These are phyloP conservation scores for Malurus leucopterus DNA, from an alignment of 2,797 vertebrate species.

Conservation along the genomic window DNA sequence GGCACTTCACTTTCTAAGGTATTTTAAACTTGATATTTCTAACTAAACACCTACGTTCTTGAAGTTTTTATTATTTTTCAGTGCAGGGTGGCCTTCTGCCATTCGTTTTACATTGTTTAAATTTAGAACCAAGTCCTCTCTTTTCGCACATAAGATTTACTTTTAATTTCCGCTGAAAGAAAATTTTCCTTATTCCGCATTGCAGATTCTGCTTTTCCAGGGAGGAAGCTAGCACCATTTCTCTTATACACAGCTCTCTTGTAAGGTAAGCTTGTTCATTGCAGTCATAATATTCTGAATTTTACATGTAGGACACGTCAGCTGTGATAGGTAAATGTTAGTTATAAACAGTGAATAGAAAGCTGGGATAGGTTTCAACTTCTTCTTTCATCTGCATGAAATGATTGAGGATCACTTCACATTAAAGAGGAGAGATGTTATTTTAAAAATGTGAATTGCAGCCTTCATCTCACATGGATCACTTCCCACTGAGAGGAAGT, in stretches of 20 bases:
- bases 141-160: slow-evolving; percentile 18
- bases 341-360: slow-evolving; percentile 28
- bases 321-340: slow-evolving; percentile 39
- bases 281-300: background rate
- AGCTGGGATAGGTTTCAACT: background rate
- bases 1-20: background rate
- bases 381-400: background rate
- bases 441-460: slow-evolving; percentile 20
- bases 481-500: slow-evolving; percentile 18
- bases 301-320: background rate
- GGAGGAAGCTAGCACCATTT: background rate
- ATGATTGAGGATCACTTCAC: slow-evolving; percentile 21
- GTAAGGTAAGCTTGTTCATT: background rate
- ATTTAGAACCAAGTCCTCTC: slow-evolving; percentile 9
- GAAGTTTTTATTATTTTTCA: slow-evolving; percentile 4
- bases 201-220: slow-evolving; percentile 1
- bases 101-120: background rate
- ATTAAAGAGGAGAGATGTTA: slow-evolving; percentile 22
- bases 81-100: background rate
- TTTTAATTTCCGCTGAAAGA: slow-evolving; percentile 28
- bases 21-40: background rate
- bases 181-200: background rate
- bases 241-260: background rate
- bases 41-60: background rate
- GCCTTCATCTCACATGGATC: slow-evolving; percentile 2